Percentiles rank a stretch among this genome's conserved stretches.
Conservation (phyloP, 2,113 vertebrate genomes). For the Sorex fumeus region DNA sequence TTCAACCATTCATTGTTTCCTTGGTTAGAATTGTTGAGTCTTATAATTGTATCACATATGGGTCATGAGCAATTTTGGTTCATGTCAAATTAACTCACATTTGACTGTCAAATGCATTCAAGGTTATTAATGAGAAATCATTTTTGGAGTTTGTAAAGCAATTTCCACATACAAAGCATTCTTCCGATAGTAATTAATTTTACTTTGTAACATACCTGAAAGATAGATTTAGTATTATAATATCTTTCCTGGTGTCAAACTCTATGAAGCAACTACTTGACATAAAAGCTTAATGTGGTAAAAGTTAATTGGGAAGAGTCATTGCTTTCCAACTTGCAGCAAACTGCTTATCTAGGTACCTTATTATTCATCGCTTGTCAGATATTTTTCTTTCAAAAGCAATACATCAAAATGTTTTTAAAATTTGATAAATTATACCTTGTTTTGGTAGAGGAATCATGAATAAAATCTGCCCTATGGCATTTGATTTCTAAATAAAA, state of each 20-base stretch:
- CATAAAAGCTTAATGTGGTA: slow-evolving; percentile 62
- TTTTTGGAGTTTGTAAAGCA: slow-evolving; percentile 63
- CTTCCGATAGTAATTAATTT: slow-evolving; percentile 65
- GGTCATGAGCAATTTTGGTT: slow-evolving; percentile 62
- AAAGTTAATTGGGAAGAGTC: slow-evolving; percentile 71
- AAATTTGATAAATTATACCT: slow-evolving; percentile 75
- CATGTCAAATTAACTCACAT: slow-evolving; percentile 66
- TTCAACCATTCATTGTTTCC: slow-evolving; percentile 43
- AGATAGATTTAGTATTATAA: slow-evolving; percentile 71
- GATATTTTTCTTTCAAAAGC: slow-evolving; percentile 53
- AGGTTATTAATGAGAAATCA: slow-evolving; percentile 71
- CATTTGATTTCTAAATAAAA: slow-evolving; percentile 72
- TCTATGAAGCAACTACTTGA: slow-evolving; percentile 55
- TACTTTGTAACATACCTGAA: slow-evolving; percentile 56
- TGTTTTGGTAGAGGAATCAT: slow-evolving; percentile 51
- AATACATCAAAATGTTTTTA: slow-evolving; percentile 69
- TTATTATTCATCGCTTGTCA: slow-evolving; percentile 63
- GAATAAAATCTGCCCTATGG: slow-evolving; percentile 69
- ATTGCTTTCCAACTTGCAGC: slow-evolving; percentile 62
- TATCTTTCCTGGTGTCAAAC: slow-evolving; percentile 73
- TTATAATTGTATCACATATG: slow-evolving; percentile 42
- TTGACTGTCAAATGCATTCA: slow-evolving; percentile 71
- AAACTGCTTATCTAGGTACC: slow-evolving; percentile 61
- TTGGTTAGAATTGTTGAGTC: slow-evolving; percentile 45
- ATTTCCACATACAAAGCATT: slow-evolving; percentile 58